These are phyloP conservation scores for Drosophila tropicalis DNA, from an alignment of 1,140 invertebrate species.

Conservation along the genomic window DNA sequence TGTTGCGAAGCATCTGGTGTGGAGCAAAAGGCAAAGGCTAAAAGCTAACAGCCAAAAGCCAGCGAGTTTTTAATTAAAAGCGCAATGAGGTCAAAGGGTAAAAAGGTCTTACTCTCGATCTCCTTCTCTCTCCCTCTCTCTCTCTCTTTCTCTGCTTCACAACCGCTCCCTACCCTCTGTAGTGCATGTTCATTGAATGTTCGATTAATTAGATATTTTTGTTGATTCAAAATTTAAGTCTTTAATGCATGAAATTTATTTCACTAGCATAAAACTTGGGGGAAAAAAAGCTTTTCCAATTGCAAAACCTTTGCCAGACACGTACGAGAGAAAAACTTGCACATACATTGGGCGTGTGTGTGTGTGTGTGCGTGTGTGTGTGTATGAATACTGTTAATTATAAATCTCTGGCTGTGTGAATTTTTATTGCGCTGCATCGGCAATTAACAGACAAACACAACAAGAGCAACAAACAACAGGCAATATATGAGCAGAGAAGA, in stretches of 20 bases:
- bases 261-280: slow-evolving; percentile 28
- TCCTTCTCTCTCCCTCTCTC: background rate
- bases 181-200: slow-evolving; percentile 24
- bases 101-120: slow-evolving; percentile 14
- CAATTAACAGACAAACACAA: slow-evolving; percentile 72
- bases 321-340: slow-evolving; percentile 1
- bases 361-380: background rate
- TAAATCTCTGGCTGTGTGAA: slow-evolving; percentile 33
- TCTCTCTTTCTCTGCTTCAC: background rate
- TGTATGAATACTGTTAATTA: slow-evolving; percentile 62
- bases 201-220: slow-evolving; percentile 76
- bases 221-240: slow-evolving; percentile 4
- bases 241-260: slow-evolving; percentile 6
- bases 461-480: slow-evolving; percentile 66
- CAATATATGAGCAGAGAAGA: background rate
- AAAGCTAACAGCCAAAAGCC: slow-evolving; percentile 30
- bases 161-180: background rate
- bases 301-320: slow-evolving; percentile 40
- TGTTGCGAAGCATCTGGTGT: slow-evolving; percentile 8
- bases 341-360: background rate
- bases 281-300: slow-evolving; percentile 41
- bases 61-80: slow-evolving; percentile 54
- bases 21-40: slow-evolving; percentile 46
- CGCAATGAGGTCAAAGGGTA: slow-evolving; percentile 47
- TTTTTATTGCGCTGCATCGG: slow-evolving; percentile 68